These are phyloP conservation scores for Falcunculus frontatus DNA, from an alignment of 2,113 vertebrate species.

Conservation along the genomic window DNA sequence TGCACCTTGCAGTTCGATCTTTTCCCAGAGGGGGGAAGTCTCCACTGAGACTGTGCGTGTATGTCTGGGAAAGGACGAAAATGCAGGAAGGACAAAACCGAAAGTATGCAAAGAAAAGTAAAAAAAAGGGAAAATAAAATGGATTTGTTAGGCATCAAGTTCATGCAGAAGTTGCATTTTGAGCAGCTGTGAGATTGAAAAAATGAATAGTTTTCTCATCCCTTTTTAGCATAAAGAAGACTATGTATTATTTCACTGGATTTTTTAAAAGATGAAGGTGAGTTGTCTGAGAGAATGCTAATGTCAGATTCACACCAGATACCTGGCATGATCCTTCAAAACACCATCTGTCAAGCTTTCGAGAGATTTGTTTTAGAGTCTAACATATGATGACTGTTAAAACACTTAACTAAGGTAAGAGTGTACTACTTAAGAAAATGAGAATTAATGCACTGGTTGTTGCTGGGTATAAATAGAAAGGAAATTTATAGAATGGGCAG, in stretches of 20 bases:
- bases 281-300: slow-evolving; percentile 37
- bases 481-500: background rate
- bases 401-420: background rate
- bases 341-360: slow-evolving; percentile 59
- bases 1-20: slow-evolving; percentile 63
- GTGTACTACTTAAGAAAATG: slow-evolving; percentile 7
- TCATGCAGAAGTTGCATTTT: background rate
- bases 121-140: background rate
- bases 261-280: slow-evolving; percentile 26
- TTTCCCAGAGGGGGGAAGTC: slow-evolving; percentile 75
- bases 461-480: background rate
- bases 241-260: background rate
- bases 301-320: slow-evolving; percentile 33
- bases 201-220: background rate
- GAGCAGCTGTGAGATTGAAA: background rate
- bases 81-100: background rate
- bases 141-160: background rate
- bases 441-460: background rate
- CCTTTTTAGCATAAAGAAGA: background rate
- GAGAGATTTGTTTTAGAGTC: slow-evolving; percentile 25
- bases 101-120: background rate
- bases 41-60: slow-evolving; percentile 18
- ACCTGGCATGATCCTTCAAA: slow-evolving; percentile 56
- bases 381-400: background rate
- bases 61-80: background rate